Conservation (phyloP, 2,888 invertebrate species). For the Conistra vaccinii region DNA sequence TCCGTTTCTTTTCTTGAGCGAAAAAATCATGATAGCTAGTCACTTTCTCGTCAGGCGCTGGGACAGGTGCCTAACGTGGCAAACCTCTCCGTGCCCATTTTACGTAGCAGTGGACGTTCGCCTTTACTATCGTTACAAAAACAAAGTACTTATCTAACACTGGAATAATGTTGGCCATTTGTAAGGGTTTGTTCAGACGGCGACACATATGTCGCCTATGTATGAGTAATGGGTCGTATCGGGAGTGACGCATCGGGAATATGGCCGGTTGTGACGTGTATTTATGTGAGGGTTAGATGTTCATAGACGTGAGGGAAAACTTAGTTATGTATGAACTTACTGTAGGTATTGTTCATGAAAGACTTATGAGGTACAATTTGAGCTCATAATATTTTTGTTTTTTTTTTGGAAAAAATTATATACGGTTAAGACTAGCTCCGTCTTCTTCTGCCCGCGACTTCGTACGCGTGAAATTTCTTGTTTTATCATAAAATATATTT, state of each 20-base stretch:
- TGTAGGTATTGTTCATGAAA: constrained; percentile 30
- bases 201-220: constrained; percentile 48
- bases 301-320: constrained; percentile 22
- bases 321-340: constrained; percentile 15
- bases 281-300: constrained; percentile 32
- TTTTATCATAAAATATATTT: background rate
- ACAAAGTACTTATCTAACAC: constrained; percentile 57
- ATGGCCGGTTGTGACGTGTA: constrained; percentile 33
- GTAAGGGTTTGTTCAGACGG: constrained; percentile 48
- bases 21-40: background rate
- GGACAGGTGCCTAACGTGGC: background rate
- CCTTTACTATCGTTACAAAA: constrained; percentile 43
- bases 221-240: constrained; percentile 50
- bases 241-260: constrained; percentile 48
- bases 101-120: background rate
- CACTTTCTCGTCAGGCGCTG: background rate
- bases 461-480: background rate
- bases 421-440: background rate
- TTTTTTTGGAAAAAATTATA: background rate
- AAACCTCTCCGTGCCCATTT: background rate
- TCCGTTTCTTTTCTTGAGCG: background rate
- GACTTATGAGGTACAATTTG: constrained; percentile 8
- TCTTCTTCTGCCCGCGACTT: background rate
- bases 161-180: constrained; percentile 51
- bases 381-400: background rate